Percentiles rank a stretch among this genome's conserved stretches.
Conservation (phyloP, 1,140 invertebrate genomes). For the Brachionus paranguensis region DNA sequence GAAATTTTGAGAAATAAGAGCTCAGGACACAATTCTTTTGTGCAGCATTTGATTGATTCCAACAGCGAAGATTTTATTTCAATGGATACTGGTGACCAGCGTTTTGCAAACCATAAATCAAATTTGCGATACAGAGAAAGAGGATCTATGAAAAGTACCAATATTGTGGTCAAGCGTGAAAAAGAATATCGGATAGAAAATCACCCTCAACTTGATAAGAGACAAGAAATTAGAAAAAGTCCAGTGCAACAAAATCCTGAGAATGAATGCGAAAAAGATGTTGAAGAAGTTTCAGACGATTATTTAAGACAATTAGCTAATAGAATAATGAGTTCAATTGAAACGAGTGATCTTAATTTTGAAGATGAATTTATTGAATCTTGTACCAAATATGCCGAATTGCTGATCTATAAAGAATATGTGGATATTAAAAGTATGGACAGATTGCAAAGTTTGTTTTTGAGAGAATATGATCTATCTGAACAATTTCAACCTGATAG, state of each 20-base stretch:
- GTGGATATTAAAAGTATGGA: not conserved
- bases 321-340: not conserved
- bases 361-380: not conserved
- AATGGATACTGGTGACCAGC: not conserved
- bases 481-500: not conserved
- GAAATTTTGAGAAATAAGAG: not conserved
- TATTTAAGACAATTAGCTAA: not conserved
- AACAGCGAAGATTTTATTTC: not conserved
- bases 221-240: not conserved
- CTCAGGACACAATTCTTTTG: not conserved
- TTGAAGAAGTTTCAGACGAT: not conserved
- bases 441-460: not conserved
- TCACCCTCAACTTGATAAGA: not conserved
- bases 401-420: not conserved
- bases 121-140: not conserved
- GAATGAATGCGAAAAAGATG: not conserved
- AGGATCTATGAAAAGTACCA: not conserved
- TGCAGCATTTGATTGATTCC: not conserved
- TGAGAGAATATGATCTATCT: not conserved
- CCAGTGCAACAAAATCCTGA: not conserved
- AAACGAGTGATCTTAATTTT: not conserved
- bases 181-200: not conserved
- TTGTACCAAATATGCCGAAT: not conserved
- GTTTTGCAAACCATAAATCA: not conserved
- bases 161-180: not conserved